These are phyloP conservation scores for Gadus macrocephalus DNA, from an alignment of 2,113 vertebrate genomes.

Conservation along the genomic window DNA sequence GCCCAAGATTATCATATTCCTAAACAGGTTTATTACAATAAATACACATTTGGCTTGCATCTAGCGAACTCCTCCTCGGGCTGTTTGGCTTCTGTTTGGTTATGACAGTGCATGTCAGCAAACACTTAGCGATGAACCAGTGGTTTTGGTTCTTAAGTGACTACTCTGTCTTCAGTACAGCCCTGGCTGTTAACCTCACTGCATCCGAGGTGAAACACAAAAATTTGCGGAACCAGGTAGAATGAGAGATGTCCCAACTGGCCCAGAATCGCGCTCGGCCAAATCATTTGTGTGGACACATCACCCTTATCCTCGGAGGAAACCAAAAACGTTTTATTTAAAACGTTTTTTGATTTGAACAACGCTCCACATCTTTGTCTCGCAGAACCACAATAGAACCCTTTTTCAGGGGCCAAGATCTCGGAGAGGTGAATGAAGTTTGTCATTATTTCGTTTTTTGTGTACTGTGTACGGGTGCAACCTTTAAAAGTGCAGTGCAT, in stretches of 20 bases:
- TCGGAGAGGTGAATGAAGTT: too few species aligned
- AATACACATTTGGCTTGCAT: constrained; percentile 15
- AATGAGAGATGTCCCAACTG: constrained; percentile 53
- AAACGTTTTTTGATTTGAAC: constrained; percentile 20
- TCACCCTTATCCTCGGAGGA: constrained; percentile 19
- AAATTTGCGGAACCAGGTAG: constrained; percentile 35
- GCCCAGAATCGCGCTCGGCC: constrained; percentile 31
- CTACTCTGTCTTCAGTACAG: constrained; percentile 23
- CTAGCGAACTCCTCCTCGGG: not conserved
- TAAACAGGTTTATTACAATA: too few species aligned
- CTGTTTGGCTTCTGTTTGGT: constrained; percentile 3
- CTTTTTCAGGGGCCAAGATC: too few species aligned
- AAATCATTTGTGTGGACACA: constrained; percentile 21
- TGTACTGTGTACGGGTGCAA: too few species aligned
- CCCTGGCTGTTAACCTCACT: constrained; percentile 53
- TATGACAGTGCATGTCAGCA: constrained; percentile 16
- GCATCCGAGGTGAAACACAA: constrained; percentile 49
- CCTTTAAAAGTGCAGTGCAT: too few species aligned
- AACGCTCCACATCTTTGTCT: not conserved
- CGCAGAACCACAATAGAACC: too few species aligned
- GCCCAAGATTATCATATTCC: too few species aligned
- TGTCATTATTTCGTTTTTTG: too few species aligned
- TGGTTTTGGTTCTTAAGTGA: constrained; percentile 28
- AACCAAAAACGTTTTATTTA: constrained; percentile 21
- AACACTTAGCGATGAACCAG: constrained; percentile 6